A percentile compares a stretch with the other conserved stretches of the same genome.
phyloP scores from a whole-genome alignment of 1,140 invertebrate genomes.

The Leptopilina boulardi region DNA sequence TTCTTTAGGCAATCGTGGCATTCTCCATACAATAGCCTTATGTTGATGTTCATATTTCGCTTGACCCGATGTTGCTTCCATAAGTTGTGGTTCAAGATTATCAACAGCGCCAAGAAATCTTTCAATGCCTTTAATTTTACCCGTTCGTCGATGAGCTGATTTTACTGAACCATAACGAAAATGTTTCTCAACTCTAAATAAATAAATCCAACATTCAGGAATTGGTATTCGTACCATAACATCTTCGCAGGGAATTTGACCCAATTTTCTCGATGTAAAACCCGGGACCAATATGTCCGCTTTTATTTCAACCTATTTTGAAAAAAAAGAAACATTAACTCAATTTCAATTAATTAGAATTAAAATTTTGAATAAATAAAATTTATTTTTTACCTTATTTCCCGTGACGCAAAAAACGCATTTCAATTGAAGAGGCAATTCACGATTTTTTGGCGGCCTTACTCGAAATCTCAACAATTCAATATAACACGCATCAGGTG shows the following conservation, averaged over 20 bases:
- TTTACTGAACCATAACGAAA: constrained; percentile 99
- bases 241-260: constrained; percentile 97
- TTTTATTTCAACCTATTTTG: constrained; percentile 91
- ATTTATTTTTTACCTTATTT: constrained; percentile 80
- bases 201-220: constrained; percentile 99
- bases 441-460: constrained; percentile 95
- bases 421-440: constrained; percentile 96
- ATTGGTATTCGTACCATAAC: constrained; percentile 98
- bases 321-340: constrained; percentile 26
- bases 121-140: constrained; percentile 96
- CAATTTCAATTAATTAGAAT: neutral
- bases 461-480: constrained; percentile 98
- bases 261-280: constrained; percentile 95
- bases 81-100: constrained; percentile 92
- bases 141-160: constrained; percentile 94
- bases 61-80: constrained; percentile 98
- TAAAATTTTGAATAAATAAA: neutral
- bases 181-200: constrained; percentile 98
- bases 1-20: constrained; percentile 96
- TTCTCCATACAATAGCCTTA: constrained; percentile 97
- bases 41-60: constrained; percentile 99
- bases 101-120: constrained; percentile 95
- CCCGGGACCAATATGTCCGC: constrained; percentile 97
- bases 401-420: constrained; percentile 90
- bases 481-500: constrained; percentile 98